A percentile compares a stretch with the other conserved stretches of the same genome.
Conservation (phyloP, 2,113 vertebrate species). For the Odobenus rosmarus region DNA sequence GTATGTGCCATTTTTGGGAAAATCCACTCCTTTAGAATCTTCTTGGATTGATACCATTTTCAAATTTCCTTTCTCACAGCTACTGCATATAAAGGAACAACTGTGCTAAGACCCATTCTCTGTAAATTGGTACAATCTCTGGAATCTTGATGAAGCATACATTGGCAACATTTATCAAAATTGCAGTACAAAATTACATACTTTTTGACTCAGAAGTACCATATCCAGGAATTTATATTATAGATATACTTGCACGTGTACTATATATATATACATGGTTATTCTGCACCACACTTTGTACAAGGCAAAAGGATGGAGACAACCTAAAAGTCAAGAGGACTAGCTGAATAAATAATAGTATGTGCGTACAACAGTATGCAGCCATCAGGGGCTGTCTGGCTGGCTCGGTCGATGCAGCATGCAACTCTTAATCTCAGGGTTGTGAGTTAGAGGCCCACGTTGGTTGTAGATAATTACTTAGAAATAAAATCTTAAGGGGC, state of each 20-base stretch:
- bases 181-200: neutral
- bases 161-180: neutral
- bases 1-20: neutral
- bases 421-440: neutral
- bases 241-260: neutral
- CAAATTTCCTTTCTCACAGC: neutral
- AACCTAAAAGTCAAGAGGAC: neutral
- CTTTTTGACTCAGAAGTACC: conserved; percentile 7
- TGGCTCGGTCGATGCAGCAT: neutral
- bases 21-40: neutral
- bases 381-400: neutral
- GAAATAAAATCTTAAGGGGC: neutral
- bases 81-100: neutral
- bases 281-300: neutral
- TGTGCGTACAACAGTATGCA: neutral
- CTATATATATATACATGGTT: neutral
- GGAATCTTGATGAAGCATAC: neutral
- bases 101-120: neutral
- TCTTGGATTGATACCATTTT: neutral
- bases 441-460: neutral
- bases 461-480: neutral
- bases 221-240: conserved; percentile 2
- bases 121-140: neutral
- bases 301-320: neutral
- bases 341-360: neutral